Percentiles rank a stretch among this genome's conserved stretches.
Evolutionary conservation across 2,797 vertebrate species (phyloP).

Genomic region (Poeciliopsis infans): DNA sequence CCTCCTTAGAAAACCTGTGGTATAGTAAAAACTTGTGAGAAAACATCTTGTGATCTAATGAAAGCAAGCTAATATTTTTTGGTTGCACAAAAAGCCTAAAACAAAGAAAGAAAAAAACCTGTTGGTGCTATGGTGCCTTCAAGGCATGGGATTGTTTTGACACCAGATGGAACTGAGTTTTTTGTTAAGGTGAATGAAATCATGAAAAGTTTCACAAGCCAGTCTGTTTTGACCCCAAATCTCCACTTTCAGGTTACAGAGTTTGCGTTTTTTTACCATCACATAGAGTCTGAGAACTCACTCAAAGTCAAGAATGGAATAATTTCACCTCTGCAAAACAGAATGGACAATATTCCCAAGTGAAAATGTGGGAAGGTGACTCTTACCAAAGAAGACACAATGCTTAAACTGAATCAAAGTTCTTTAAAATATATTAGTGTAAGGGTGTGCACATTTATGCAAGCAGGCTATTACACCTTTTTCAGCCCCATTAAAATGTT

Average conservation of each 20-base stretch:
- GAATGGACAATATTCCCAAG: neutral
- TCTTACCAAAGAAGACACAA: neutral
- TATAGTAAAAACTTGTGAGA: neutral
- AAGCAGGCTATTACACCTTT: neutral
- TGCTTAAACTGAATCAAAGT: neutral
- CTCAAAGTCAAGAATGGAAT: neutral
- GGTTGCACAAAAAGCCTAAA: neutral
- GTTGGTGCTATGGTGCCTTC: neutral
- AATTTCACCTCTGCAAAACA: neutral
- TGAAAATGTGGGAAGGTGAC: neutral
- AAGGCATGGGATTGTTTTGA: neutral
- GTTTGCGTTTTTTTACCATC: neutral
- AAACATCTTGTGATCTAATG: neutral
- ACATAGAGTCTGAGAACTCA: neutral
- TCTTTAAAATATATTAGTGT: neutral
- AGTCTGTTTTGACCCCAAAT: neutral
- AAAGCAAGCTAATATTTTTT: neutral
- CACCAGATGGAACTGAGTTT: neutral
- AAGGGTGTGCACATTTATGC: neutral
- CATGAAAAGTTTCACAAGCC: neutral
- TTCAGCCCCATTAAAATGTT: neutral
- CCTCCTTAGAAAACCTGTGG: neutral
- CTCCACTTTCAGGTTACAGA: neutral
- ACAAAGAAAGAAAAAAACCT: neutral
- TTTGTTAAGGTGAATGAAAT: neutral